These are phyloP conservation scores for Scolopax mira DNA, from an alignment of 2,113 vertebrate species.

Conservation along the genomic window DNA sequence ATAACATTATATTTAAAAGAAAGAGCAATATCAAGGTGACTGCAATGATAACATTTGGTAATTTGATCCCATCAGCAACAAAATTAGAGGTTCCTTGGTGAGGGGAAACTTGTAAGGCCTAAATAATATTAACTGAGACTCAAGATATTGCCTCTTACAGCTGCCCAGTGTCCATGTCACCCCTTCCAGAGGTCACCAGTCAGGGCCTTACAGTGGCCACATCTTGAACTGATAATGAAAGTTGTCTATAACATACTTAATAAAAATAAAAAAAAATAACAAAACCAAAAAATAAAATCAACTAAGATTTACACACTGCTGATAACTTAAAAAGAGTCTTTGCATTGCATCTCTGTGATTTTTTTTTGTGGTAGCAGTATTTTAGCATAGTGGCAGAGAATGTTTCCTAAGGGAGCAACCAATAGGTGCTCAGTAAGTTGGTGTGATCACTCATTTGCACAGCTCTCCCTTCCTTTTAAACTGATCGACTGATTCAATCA, in stretches of 20 bases:
- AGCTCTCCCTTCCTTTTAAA: not conserved
- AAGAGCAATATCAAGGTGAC: not conserved
- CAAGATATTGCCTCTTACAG: not conserved
- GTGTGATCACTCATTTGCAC: not conserved
- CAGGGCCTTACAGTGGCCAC: not conserved
- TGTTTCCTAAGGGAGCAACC: not conserved
- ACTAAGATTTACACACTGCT: not conserved
- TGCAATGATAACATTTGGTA: not conserved
- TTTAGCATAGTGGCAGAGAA: not conserved
- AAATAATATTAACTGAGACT: not conserved
- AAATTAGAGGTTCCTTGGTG: not conserved
- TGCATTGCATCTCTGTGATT: not conserved
- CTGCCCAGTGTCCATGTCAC: not conserved
- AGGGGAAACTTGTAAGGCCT: not conserved
- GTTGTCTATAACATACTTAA: not conserved
- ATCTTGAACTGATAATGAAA: not conserved
- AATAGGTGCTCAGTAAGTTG: not conserved
- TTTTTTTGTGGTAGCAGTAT: not conserved
- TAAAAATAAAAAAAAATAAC: not conserved
- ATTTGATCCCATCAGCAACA: not conserved
- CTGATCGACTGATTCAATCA: not conserved
- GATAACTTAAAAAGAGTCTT: not conserved
- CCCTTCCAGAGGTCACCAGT: not conserved
- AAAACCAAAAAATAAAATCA: not conserved
- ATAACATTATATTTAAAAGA: not conserved